Percentiles rank a stretch among this genome's conserved stretches.
These are phyloP conservation scores for Progne subis DNA, from an alignment of 2,113 vertebrate genomes.

Conservation along the genomic window DNA sequence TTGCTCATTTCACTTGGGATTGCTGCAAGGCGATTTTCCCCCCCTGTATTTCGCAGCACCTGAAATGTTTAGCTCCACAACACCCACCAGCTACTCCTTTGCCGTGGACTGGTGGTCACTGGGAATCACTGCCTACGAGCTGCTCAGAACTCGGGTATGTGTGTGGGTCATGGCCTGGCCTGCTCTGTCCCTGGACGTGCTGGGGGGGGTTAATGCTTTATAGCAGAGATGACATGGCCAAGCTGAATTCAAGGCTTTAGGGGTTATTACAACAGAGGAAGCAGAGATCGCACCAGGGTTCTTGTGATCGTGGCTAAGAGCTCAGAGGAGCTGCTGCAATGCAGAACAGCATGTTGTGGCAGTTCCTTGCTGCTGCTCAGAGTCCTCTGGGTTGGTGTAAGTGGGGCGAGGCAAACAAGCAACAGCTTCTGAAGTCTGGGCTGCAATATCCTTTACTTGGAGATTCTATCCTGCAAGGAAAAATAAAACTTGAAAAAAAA, in stretches of 20 bases:
- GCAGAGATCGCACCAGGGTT: neutral
- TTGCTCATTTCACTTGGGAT: neutral
- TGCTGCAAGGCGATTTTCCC: neutral
- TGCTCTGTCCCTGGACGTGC: rapidly evolving
- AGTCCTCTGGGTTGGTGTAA: neutral
- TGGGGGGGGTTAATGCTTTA: neutral
- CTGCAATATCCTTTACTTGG: neutral
- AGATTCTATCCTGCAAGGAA: neutral
- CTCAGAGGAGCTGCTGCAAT: neutral
- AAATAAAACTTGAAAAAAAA: neutral
- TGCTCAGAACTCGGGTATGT: conserved; percentile 88
- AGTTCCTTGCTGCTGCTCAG: neutral
- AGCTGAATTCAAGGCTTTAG: neutral
- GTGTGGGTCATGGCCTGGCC: rapidly evolving
- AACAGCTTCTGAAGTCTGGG: neutral
- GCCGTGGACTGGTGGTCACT: conserved; percentile 85
- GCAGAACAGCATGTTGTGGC: neutral
- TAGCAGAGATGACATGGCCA: neutral
- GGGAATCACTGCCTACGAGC: conserved; percentile 92
- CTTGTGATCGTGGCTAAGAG: neutral
- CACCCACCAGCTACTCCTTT: conserved; percentile 87
- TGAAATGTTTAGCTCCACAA: conserved; percentile 88
- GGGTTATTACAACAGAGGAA: neutral
- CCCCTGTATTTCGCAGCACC: conserved; percentile 81
- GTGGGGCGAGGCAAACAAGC: neutral